Percentiles rank a stretch among this genome's conserved stretches.
Evolutionary conservation across 2,888 invertebrate species (phyloP).

Genomic region (Myathropa florea): DNA sequence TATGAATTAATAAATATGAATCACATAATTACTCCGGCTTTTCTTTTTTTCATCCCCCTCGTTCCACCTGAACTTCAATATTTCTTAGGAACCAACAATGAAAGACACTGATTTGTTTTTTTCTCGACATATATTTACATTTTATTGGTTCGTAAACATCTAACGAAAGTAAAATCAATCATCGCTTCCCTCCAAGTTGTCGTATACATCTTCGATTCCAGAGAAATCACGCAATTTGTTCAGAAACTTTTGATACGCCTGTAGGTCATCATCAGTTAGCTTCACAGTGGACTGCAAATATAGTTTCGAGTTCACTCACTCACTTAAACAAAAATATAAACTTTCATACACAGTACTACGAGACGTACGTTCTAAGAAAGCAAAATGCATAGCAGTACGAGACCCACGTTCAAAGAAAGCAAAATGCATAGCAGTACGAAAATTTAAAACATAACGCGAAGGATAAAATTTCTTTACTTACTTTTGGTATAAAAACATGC

Average conservation of each 20-base stretch:
- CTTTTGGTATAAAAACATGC: conserved; percentile 76
- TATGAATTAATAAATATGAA: conserved; percentile 38
- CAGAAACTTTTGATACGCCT: conserved; percentile 80
- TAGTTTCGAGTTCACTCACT: conserved; percentile 77
- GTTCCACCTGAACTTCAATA: no score
- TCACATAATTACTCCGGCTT: background rate
- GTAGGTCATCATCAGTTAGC: conserved; percentile 82
- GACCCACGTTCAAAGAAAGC: background rate
- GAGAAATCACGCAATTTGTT: conserved; percentile 82
- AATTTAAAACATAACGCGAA: no score
- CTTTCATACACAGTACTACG: no score
- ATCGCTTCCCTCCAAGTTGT: conserved; percentile 80
- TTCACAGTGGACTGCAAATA: conserved; percentile 80
- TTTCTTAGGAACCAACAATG: no score
- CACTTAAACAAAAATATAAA: no score
- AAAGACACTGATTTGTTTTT: no score
- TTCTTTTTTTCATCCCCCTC: conserved; percentile 8
- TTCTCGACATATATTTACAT: no score
- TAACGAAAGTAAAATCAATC: background rate
- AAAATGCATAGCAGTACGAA: no score
- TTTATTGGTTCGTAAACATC: background rate
- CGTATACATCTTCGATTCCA: conserved; percentile 83
- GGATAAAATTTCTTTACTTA: conserved; percentile 21
- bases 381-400: no score
- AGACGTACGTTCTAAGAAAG: no score